A percentile compares a stretch with the other conserved stretches of the same genome.
Evolutionary conservation across 2,797 vertebrate genomes (phyloP).

Genomic region (Sylvilagus floridanus): DNA sequence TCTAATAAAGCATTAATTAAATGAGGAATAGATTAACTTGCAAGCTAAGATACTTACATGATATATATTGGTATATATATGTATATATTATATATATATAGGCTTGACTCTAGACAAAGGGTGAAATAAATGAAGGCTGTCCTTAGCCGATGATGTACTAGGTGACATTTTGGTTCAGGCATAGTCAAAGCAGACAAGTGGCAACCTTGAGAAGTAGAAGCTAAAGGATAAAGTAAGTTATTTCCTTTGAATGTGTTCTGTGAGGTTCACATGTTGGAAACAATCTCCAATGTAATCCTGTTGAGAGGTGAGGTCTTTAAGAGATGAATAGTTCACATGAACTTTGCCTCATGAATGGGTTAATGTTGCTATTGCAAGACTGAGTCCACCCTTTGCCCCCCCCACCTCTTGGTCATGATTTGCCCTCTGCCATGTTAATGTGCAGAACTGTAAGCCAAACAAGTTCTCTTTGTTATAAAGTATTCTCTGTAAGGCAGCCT

Average conservation of each 20-base stretch:
- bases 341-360: not conserved
- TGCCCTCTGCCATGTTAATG: not conserved
- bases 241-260: not conserved
- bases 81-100: not conserved
- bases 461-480: not conserved
- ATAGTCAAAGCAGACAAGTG: not conserved
- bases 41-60: not conserved
- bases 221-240: conserved; percentile 27
- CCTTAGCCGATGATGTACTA: not conserved
- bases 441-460: not conserved
- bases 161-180: not conserved
- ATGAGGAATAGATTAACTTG: conserved; percentile 26
- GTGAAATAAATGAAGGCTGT: not conserved
- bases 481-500: not conserved
- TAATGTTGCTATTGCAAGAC: not conserved
- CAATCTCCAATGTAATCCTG: not conserved
- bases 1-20: conserved; percentile 37
- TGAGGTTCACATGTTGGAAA: not conserved
- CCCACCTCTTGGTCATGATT: no score
- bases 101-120: not conserved
- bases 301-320: not conserved
- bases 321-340: not conserved
- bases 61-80: not conserved
- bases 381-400: no score
- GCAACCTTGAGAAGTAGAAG: not conserved